These are phyloP conservation scores for Pseudorectes ferrugineus DNA, from an alignment of 2,113 vertebrate genomes.

Conservation along the genomic window DNA sequence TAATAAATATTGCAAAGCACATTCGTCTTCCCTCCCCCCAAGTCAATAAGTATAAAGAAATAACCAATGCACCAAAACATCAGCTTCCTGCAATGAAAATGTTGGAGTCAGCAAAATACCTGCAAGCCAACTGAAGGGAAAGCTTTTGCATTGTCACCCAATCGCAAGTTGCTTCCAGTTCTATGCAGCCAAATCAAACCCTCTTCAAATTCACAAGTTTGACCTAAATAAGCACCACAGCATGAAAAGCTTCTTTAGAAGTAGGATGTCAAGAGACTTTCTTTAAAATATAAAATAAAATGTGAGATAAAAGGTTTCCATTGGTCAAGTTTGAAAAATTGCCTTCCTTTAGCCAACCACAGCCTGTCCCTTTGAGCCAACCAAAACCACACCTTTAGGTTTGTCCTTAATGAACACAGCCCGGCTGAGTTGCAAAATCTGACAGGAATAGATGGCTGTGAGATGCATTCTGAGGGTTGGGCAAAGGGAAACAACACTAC, in stretches of 20 bases:
- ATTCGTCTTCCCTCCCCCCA: slow-evolving; percentile 19
- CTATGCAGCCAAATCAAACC: slow-evolving; percentile 62
- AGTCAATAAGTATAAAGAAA: slow-evolving; percentile 65
- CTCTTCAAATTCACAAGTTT: slow-evolving; percentile 67
- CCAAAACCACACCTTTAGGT: slow-evolving; percentile 10
- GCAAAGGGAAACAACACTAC: slow-evolving; percentile 10
- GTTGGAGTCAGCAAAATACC: slow-evolving; percentile 51
- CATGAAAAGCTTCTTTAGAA: slow-evolving; percentile 70
- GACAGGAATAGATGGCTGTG: slow-evolving; percentile 23
- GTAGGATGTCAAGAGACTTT: slow-evolving; percentile 46
- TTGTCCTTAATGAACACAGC: slow-evolving; percentile 48
- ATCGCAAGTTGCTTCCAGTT: slow-evolving; percentile 65
- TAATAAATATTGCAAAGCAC: slow-evolving; percentile 78
- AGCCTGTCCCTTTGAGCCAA: slow-evolving; percentile 63
- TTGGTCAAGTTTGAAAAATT: slow-evolving; percentile 72
- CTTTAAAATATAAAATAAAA: slow-evolving; percentile 58
- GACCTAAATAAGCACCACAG: slow-evolving; percentile 76
- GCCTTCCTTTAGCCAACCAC: slow-evolving; percentile 70
- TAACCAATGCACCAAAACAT: slow-evolving; percentile 65
- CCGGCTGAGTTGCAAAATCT: not conserved
- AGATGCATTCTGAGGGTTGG: slow-evolving; percentile 11
- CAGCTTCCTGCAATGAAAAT: slow-evolving; percentile 59
- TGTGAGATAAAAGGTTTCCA: slow-evolving; percentile 64
- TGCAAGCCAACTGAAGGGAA: slow-evolving; percentile 67
- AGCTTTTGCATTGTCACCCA: slow-evolving; percentile 51